phyloP scores from a whole-genome alignment of 1,140 invertebrate genomes.

The Drosophila oshimai region DNA sequence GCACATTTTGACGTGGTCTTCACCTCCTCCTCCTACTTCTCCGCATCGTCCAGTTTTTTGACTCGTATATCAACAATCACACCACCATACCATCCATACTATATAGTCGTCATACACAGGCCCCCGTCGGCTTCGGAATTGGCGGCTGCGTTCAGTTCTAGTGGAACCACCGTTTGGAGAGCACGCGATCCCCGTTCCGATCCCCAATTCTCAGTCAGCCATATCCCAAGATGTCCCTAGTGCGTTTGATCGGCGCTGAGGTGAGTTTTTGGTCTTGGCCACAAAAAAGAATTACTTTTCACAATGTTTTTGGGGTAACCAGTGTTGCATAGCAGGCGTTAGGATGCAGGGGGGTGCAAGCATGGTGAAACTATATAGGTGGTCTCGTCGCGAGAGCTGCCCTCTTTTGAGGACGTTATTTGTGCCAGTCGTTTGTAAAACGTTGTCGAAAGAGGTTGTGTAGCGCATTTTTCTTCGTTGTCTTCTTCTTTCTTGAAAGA shows the following conservation, averaged over 20 bases:
- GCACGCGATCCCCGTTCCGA: conserved; percentile 40
- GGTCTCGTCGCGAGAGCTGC: too few relatives aligned
- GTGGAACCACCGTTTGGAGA: conserved; percentile 69
- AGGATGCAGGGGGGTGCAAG: too few relatives aligned
- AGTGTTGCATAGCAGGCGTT: too few relatives aligned
- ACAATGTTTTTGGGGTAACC: too few relatives aligned
- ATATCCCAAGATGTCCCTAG: conserved; percentile 63
- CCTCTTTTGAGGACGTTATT: too few relatives aligned
- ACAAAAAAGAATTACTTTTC: background rate
- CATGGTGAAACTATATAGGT: too few relatives aligned
- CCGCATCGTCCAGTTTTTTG: conserved; percentile 12
- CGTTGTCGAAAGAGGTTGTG: too few relatives aligned
- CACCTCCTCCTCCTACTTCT: background rate
- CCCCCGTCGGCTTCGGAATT: conserved; percentile 40
- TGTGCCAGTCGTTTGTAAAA: too few relatives aligned
- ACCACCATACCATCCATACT: conserved; percentile 31
- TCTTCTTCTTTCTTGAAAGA: too few relatives aligned
- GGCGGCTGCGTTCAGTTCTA: conserved; percentile 72
- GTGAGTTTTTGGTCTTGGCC: conserved; percentile 30
- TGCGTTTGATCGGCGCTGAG: conserved; percentile 74
- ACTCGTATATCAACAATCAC: conserved; percentile 76
- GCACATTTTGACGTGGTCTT: conserved; percentile 22
- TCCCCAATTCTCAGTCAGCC: conserved; percentile 3
- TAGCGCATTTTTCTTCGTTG: too few relatives aligned
- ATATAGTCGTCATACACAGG: conserved; percentile 1